Evolutionary conservation across 1,140 invertebrate genomes (phyloP).

Genomic region (Drosophila lowei): DNA sequence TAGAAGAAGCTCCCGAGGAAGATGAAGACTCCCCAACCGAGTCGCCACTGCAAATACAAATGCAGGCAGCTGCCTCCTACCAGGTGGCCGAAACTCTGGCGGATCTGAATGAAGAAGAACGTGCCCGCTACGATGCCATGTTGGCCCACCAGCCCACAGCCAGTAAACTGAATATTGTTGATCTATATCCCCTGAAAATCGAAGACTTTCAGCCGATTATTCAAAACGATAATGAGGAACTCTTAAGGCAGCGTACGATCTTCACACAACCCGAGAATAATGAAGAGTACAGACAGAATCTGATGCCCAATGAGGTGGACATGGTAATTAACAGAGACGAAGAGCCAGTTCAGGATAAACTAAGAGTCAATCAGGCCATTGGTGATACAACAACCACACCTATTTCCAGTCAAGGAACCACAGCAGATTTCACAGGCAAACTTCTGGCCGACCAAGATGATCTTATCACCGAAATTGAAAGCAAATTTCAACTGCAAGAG

Average conservation of each 20-base stretch:
- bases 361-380: slow-evolving; percentile 15
- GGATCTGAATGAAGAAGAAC: slow-evolving; percentile 68
- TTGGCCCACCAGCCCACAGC: slow-evolving; percentile 61
- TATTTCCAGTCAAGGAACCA: slow-evolving; percentile 20
- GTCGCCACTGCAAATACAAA: slow-evolving; percentile 59
- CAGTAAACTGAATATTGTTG: slow-evolving; percentile 75
- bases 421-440: slow-evolving; percentile 74
- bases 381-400: slow-evolving; percentile 13
- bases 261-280: slow-evolving; percentile 61
- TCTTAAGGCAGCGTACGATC: slow-evolving; percentile 52
- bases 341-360: slow-evolving; percentile 4
- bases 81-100: slow-evolving; percentile 71
- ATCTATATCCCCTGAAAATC: slow-evolving; percentile 75
- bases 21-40: slow-evolving; percentile 7
- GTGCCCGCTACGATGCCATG: slow-evolving; percentile 53
- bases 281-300: slow-evolving; percentile 69
- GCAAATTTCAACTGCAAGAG: slow-evolving; percentile 77
- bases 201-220: slow-evolving; percentile 76
- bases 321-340: slow-evolving; percentile 17
- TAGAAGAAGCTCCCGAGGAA: slow-evolving; percentile 6
- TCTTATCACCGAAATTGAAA: slow-evolving; percentile 79
- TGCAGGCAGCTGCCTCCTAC: slow-evolving; percentile 70
- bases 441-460: slow-evolving; percentile 77
- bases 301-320: slow-evolving; percentile 78
- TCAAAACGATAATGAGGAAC: slow-evolving; percentile 55